phyloP scores from a whole-genome alignment of 2,888 invertebrate genomes.

The Ernsta delagoae region DNA sequence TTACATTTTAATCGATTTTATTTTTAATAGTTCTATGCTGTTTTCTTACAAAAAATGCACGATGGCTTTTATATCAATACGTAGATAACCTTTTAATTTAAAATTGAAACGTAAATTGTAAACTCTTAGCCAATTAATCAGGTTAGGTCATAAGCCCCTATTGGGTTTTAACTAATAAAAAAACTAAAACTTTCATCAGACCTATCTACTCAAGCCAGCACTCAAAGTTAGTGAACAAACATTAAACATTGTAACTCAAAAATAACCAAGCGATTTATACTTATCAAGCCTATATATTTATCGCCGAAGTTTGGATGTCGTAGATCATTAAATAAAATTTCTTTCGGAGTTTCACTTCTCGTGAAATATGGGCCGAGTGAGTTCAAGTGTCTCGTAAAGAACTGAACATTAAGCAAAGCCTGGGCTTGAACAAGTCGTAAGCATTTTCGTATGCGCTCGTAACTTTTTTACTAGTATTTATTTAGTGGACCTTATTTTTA shows the following conservation, averaged over 20 bases:
- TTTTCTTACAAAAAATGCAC: too few relatives aligned
- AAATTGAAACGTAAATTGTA: too few relatives aligned
- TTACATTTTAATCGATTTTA: background rate
- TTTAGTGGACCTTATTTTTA: too few relatives aligned
- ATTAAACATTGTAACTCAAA: background rate
- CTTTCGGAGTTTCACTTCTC: background rate
- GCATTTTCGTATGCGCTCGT: constrained; percentile 11
- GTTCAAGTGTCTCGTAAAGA: constrained; percentile 24
- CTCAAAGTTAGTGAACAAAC: background rate
- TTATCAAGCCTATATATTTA: constrained; percentile 6
- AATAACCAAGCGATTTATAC: background rate
- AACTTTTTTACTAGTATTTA: too few relatives aligned
- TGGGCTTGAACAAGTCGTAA: constrained; percentile 12
- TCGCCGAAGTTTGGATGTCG: constrained; percentile 1
- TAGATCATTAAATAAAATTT: constrained; percentile 18
- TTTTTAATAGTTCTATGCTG: too few relatives aligned
- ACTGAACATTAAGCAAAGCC: constrained; percentile 24
- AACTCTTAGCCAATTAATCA: too few relatives aligned
- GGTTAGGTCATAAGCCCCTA: too few relatives aligned
- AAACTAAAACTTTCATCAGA: too few relatives aligned
- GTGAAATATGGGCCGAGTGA: constrained; percentile 20
- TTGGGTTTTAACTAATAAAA: too few relatives aligned
- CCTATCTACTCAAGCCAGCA: background rate
- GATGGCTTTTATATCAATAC: too few relatives aligned
- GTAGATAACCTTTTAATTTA: too few relatives aligned